Evolutionary conservation across 2,797 vertebrate species (phyloP).

Genomic region (Cyclopterus lumpus): DNA sequence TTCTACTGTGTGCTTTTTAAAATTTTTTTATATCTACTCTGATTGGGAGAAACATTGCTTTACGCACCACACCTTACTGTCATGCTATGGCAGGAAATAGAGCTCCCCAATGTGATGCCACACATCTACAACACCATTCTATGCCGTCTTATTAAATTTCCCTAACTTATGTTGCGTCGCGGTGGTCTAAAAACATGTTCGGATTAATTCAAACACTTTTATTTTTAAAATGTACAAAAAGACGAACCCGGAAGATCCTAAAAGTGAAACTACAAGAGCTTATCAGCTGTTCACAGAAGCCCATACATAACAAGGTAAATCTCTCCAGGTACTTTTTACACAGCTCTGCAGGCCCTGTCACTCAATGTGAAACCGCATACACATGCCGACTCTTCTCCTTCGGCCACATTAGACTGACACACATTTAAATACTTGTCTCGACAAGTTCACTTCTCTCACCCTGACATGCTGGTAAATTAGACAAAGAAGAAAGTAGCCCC

Average conservation of each 20-base stretch:
- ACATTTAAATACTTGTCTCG: slow-evolving; percentile 27
- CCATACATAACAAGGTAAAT: background rate
- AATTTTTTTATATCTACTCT: background rate
- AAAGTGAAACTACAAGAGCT: background rate
- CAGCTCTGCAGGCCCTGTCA: too few species aligned
- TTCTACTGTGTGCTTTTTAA: too few species aligned
- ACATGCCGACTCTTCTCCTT: background rate
- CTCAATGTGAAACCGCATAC: background rate
- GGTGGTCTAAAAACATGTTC: background rate
- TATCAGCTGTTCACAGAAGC: background rate
- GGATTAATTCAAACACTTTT: too few species aligned
- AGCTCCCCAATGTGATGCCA: background rate
- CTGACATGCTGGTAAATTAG: slow-evolving; percentile 19
- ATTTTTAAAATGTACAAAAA: background rate
- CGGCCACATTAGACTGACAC: background rate
- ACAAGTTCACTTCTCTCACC: slow-evolving; percentile 65
- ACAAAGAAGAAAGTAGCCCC: slow-evolving; percentile 67
- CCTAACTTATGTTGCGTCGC: background rate
- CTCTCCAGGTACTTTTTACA: too few species aligned
- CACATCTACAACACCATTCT: background rate
- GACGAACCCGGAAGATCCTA: background rate
- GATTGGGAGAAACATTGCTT: background rate
- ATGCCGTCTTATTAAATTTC: background rate
- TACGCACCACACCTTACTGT: background rate
- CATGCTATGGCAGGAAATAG: background rate